Evolutionary conservation across 2,113 vertebrate species (phyloP).

Genomic region (Triplophysa siluroides): DNA sequence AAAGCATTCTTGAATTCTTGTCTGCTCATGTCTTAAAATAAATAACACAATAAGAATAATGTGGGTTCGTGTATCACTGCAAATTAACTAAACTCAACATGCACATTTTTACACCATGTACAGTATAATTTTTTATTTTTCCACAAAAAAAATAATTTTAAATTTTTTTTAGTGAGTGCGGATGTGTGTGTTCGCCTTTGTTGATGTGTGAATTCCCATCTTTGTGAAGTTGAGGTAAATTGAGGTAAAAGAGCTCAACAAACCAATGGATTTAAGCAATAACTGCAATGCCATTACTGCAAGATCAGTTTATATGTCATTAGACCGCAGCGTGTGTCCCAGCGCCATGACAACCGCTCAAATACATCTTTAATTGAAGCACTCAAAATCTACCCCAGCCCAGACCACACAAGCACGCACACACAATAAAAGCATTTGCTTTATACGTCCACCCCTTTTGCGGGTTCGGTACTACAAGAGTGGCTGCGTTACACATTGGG

Average conservation of each 20-base stretch:
- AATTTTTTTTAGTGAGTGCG: too few relatives aligned
- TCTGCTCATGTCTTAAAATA: too few relatives aligned
- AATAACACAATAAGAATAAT: too few relatives aligned
- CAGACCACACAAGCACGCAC: neutral
- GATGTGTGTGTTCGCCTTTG: neutral
- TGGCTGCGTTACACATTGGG: neutral
- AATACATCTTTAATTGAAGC: neutral
- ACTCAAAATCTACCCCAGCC: neutral
- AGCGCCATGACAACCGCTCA: neutral
- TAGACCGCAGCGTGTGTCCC: neutral
- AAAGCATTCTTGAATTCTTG: too few relatives aligned
- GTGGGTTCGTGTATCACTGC: too few relatives aligned
- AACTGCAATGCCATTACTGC: neutral
- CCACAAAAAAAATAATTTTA: neutral
- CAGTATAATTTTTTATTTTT: neutral
- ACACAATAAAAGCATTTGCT: neutral
- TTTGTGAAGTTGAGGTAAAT: neutral
- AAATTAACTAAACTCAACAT: neutral
- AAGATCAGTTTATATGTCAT: neutral
- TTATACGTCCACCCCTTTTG: neutral
- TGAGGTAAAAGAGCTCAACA: neutral
- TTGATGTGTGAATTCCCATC: neutral
- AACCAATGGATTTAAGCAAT: neutral
- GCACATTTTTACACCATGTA: too few relatives aligned
- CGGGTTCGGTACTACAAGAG: neutral